Conservation (phyloP, 2,797 vertebrate genomes). For the Clarias laeviceps region DNA sequence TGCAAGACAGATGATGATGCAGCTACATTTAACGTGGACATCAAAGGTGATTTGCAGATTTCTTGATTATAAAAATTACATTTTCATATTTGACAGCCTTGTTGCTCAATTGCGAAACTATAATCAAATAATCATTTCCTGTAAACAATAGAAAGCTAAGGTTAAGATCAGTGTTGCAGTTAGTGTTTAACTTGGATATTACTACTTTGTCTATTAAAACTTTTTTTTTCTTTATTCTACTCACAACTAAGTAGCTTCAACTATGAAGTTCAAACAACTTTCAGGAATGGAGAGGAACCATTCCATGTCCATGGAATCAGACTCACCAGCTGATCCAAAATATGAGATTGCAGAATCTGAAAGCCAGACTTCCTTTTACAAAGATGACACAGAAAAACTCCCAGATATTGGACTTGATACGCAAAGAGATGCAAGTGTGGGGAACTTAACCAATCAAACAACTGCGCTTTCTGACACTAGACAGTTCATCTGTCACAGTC, state of each 20-base stretch:
- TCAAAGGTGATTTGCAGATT: slow-evolving; percentile 82
- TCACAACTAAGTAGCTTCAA: slow-evolving; percentile 67
- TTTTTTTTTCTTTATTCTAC: slow-evolving; percentile 51
- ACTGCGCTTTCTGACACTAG: slow-evolving; percentile 75
- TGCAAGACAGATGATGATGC: slow-evolving; percentile 75
- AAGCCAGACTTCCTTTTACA: slow-evolving; percentile 74
- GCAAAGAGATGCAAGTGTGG: slow-evolving; percentile 68
- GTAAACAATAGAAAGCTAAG: background rate
- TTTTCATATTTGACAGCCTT: background rate
- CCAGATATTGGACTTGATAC: slow-evolving; percentile 74
- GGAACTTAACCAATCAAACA: slow-evolving; percentile 73
- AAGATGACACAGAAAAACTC: slow-evolving; percentile 72
- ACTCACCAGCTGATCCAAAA: slow-evolving; percentile 73
- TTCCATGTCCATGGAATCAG: slow-evolving; percentile 64
- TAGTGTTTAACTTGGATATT: background rate
- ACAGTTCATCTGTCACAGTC: slow-evolving; percentile 73
- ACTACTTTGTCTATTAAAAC: slow-evolving; percentile 43
- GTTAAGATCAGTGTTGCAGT: background rate
- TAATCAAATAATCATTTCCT: background rate
- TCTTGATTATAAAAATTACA: background rate
- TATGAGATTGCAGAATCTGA: slow-evolving; percentile 73
- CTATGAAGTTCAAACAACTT: slow-evolving; percentile 69
- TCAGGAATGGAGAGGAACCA: slow-evolving; percentile 70
- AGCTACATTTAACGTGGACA: slow-evolving; percentile 82
- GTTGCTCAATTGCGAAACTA: background rate